Conservation (phyloP, 1,140 invertebrate species). For the Danaus plexippus region DNA sequence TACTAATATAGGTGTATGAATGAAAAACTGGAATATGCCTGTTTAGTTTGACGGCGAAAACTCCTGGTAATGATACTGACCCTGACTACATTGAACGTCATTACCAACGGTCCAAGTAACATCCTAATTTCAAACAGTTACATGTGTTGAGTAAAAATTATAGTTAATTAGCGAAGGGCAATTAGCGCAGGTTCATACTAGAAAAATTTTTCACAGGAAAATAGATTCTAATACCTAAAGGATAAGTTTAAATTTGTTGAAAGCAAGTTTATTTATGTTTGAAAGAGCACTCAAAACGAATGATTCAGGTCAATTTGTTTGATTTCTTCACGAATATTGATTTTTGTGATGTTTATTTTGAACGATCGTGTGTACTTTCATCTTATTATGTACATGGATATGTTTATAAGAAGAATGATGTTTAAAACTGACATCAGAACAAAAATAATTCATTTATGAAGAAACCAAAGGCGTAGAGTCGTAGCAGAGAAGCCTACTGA, state of each 20-base stretch:
- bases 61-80: conserved; percentile 2
- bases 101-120: conserved; percentile 14
- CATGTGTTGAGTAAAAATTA: conserved; percentile 22
- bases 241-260: too few relatives aligned
- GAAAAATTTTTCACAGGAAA: conserved; percentile 3
- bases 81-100: conserved; percentile 13
- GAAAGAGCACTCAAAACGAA: conserved; percentile 1
- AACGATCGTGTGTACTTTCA: too few relatives aligned
- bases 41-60: neutral
- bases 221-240: neutral
- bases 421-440: too few relatives aligned
- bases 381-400: too few relatives aligned
- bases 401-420: too few relatives aligned
- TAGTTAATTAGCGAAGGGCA: conserved; percentile 20
- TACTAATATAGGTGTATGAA: neutral
- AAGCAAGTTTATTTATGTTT: conserved; percentile 1
- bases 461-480: too few relatives aligned
- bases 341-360: too few relatives aligned
- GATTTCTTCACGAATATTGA: too few relatives aligned
- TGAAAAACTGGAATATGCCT: too few relatives aligned
- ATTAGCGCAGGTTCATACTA: conserved; percentile 22
- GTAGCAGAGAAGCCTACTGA: too few relatives aligned
- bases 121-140: conserved; percentile 29
- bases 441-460: too few relatives aligned
- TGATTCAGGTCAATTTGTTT: neutral